phyloP scores from a whole-genome alignment of 2,797 vertebrate genomes.

The Sparus aurata region DNA sequence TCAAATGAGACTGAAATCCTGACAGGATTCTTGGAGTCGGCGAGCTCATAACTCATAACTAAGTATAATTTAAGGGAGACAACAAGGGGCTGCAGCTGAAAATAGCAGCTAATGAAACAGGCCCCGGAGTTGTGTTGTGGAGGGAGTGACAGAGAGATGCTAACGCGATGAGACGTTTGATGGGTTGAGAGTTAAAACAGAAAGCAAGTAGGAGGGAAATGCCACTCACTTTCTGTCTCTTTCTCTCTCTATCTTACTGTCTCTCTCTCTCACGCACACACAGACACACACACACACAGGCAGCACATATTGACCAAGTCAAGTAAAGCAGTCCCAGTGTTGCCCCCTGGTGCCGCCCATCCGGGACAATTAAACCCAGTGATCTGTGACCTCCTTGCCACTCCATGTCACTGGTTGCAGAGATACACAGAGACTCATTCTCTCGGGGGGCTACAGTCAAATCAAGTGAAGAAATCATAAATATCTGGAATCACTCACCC shows the following conservation, averaged over 20 bases:
- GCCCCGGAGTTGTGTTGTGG: slow-evolving; percentile 60
- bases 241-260: slow-evolving; percentile 26
- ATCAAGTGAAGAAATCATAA: slow-evolving; percentile 36
- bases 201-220: slow-evolving; percentile 58
- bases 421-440: slow-evolving; percentile 35
- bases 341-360: slow-evolving; percentile 70
- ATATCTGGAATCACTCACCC: slow-evolving; percentile 37
- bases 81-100: slow-evolving; percentile 61
- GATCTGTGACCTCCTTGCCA: slow-evolving; percentile 79
- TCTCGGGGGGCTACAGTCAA: slow-evolving; percentile 16
- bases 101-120: slow-evolving; percentile 78
- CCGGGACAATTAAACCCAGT: slow-evolving; percentile 80
- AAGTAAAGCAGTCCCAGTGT: slow-evolving; percentile 56
- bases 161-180: slow-evolving; percentile 72
- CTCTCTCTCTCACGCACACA: slow-evolving; percentile 30
- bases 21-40: slow-evolving; percentile 64
- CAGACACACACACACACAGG: slow-evolving; percentile 14
- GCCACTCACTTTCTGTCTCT: slow-evolving; percentile 38
- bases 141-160: slow-evolving; percentile 70
- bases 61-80: slow-evolving; percentile 67
- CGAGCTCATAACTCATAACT: slow-evolving; percentile 65
- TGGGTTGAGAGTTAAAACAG: slow-evolving; percentile 66
- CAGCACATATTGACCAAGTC: slow-evolving; percentile 57
- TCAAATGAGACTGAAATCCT: slow-evolving; percentile 74
- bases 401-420: slow-evolving; percentile 59